Base-by-base conservation (phyloP, 35 echinoderm and acorn worm genomes). In the Hemicentrotus pulcherrimus region DNA sequence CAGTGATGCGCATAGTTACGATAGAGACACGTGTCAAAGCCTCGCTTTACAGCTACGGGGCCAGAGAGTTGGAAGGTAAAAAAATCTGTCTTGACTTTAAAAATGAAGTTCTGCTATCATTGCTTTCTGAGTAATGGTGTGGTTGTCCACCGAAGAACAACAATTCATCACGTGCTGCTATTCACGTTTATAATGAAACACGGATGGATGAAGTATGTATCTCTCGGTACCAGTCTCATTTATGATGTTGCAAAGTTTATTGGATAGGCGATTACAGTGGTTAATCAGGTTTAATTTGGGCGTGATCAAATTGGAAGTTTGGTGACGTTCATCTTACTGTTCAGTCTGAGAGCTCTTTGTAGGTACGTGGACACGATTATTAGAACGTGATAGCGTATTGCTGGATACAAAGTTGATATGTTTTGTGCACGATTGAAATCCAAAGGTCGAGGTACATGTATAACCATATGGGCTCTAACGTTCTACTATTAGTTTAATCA, bases 101-200 rank as follows among this genome's bases (percentile, higher is more conserved):
- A 59, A 78, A 78, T 78, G 3, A 5, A 78, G 19, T 78, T 78
- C 65, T 28, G 7, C 65, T 78, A 78, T n/a, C 65, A 78, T 28
- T 78, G 65, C 65, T n/a, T 78, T 28, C 65, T 78, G 65, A 78
- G 65, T 78, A 78, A 78, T 78, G 65, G 65, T 78, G 65, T 78
- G 65, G 65, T 78, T 78, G 22, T n/a, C 7, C 65, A 22, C 65
- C 8, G 28, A 78, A 78, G 65, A 78, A 78, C 22, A 78, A 78
- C 28, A 78, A 78, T 78, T 78, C 65, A 78, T 78, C 65, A 78
- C 65, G 24, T 28, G 35, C 35, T 41, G 65, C 65, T 78, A 78
- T 78, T 78, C 65, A 78, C 28, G 65, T 78, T 18, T n/a, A 22
- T 78, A 28, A 78, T 78, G 65, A 28, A 28, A 9, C 16, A 59